phyloP scores from a whole-genome alignment of 2,888 invertebrate genomes.

The Margaritifera margaritifera region DNA sequence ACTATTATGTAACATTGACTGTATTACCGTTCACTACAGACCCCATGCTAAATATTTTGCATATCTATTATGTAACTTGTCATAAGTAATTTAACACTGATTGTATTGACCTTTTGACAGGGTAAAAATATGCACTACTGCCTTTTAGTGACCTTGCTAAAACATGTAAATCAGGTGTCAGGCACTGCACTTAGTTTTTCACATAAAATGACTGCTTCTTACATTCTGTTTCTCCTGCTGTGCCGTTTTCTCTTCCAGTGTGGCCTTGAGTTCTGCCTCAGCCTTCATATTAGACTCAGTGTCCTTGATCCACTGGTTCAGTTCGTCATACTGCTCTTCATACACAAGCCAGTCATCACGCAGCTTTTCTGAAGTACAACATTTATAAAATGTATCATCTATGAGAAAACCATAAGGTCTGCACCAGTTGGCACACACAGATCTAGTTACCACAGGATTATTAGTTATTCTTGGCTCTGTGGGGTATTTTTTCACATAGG shows the following conservation, averaged over 20 bases:
- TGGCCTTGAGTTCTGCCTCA: conserved; percentile 87
- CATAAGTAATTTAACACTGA: too few species aligned
- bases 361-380: conserved; percentile 76
- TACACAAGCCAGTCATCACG: conserved; percentile 88
- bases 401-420: background rate
- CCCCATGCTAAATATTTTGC: too few species aligned
- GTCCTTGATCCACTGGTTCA: conserved; percentile 88
- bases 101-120: too few species aligned
- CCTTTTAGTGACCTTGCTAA: too few species aligned
- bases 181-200: background rate
- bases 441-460: background rate
- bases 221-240: conserved; percentile 85
- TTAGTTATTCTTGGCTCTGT: too few species aligned
- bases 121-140: too few species aligned
- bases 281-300: conserved; percentile 90
- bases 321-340: conserved; percentile 83
- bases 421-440: background rate
- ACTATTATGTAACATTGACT: too few species aligned
- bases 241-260: conserved; percentile 85
- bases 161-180: background rate
- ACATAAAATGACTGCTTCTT: conserved; percentile 1
- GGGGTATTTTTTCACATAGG: too few species aligned
- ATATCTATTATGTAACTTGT: too few species aligned
- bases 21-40: too few species aligned
- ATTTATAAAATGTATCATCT: background rate